Percentiles rank a stretch among this genome's conserved stretches.
phyloP scores from a whole-genome alignment of 2,113 vertebrate genomes.

The Larimichthys crocea region DNA sequence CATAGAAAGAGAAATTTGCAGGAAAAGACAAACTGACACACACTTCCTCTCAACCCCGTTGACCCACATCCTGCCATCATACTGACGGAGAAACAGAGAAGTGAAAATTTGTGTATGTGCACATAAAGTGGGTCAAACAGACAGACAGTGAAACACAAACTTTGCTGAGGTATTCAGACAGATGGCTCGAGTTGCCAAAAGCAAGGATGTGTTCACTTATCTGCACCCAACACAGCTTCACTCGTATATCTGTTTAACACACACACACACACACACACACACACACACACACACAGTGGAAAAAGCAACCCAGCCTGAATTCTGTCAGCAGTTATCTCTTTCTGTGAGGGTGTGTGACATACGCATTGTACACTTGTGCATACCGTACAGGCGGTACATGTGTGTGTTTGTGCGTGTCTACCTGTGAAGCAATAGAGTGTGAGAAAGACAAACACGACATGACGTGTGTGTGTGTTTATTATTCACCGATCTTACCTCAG shows the following conservation, averaged over 20 bases:
- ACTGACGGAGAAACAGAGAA: slow-evolving; percentile 58
- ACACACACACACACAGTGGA: too few relatives aligned
- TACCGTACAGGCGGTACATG: neutral
- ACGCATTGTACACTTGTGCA: neutral
- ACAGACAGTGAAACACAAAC: slow-evolving; percentile 17
- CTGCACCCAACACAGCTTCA: neutral
- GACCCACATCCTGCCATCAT: slow-evolving; percentile 69
- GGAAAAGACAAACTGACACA: slow-evolving; percentile 37
- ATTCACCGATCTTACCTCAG: neutral
- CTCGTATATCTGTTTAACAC: slow-evolving; percentile 29
- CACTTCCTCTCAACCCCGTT: slow-evolving; percentile 52
- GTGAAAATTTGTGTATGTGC: slow-evolving; percentile 70
- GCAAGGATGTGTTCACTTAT: slow-evolving; percentile 31
- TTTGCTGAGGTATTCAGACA: slow-evolving; percentile 1
- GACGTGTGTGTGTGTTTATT: slow-evolving; percentile 5
- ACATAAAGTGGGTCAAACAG: slow-evolving; percentile 66
- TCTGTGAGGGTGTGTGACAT: slow-evolving; percentile 6
- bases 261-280: neutral
- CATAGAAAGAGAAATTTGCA: neutral
- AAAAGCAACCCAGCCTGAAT: neutral
- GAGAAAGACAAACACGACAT: slow-evolving; percentile 32
- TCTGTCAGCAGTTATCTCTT: slow-evolving; percentile 29
- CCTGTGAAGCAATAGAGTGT: neutral
- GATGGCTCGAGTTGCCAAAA: neutral
- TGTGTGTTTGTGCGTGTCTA: slow-evolving; percentile 9